Base-by-base conservation (phyloP, 2,113 vertebrate genomes). In the Thamnophis sirtalis region DNA sequence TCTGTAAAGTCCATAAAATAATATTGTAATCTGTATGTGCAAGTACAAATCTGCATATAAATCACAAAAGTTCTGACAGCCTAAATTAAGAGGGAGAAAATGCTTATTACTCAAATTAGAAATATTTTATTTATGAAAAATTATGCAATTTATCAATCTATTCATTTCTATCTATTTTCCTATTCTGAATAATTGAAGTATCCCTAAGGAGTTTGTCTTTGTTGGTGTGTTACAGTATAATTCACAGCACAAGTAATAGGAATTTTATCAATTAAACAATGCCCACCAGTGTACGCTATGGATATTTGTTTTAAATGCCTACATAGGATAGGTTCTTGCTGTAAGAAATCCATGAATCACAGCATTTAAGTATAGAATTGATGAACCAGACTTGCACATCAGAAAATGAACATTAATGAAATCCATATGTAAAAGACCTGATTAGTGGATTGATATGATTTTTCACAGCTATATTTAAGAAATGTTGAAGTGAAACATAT, bases 391-490 rank as follows among this genome's bases (percentile, higher is more conserved):
- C 8, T 26, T 60, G 56, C 22, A 60, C 26, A 8, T 60, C 56
- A 60, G 56, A 60, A 96, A 94, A 84, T 91, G 94, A 86, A 85
- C 95, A 93, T 96, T 97, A 97, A 97, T 97, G 93, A 96, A 96
- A 96, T 96, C 95, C 95, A 95, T 87, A 94, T 63, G 87, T 93
- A 95, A 49, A 53, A 92, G 84, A 92, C 38, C 90, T 96, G 96
- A 96, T 96, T 96, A 97, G 88, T 96, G 95, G 55, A 94, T 95
- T 95, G 94, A 92, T 94, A 95, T 93, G 94, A 96, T 94, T 94
- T 91, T 95, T 96, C 96, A 96, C 94, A 96, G 94, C 93, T 95
- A 93, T 96, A 96, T 95, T 97, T 97, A 93, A 96, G 92, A 95
- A 90, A 95, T 93, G 95, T 86, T 94, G 95, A 96, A 58, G 91